Base-by-base conservation (phyloP, 2,888 invertebrate genomes). In the Scrobipalpa costella region DNA sequence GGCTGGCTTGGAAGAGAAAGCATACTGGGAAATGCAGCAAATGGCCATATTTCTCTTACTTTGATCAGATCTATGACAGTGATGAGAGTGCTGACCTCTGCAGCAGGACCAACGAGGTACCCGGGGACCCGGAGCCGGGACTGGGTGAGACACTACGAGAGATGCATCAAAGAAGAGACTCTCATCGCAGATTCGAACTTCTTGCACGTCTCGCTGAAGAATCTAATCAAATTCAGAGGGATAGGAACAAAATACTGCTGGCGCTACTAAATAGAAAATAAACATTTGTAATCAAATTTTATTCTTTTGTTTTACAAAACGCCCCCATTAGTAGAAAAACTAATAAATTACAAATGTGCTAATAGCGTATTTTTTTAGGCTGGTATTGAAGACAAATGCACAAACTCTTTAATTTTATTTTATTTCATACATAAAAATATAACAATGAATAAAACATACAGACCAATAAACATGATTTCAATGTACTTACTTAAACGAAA, bases 31-130 rank as follows among this genome's bases (percentile, higher is more conserved):
- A 81, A 68, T 69, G 66, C 8, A 81, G 75, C 57, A 82, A 76
- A 61, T 91, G 91, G 91, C 88, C 88, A 7, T 91, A 91, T 68
- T 90, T 77, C 65, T 67, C 74, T 2, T 84, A 85, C 61, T 90
- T 90, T 71, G 86, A 89, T 68, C 80, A 81, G 69, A 91, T 90
- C 66, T 91, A 81, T 69, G 79, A 79, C 59, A 78, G 81, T n/a
- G 66, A 5, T 9, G 38, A 58, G 1, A 33, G 13, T 27, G 27
- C 27, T 7, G 47, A 19, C 17, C 11, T 9, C 7, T 21, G 21
- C 34, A 8, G 15, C 9, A n/a, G 27, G 15, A 13, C 8, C 6
- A 21, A 13, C 0, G 50, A 5, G 2, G 8, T 6, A 9, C 9
- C 8, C 3, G 13, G 21, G 21, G 21, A 21, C 21, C 50, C 50